Conservation (phyloP, 1,140 invertebrate species). For the Monochamus saltuarius region DNA sequence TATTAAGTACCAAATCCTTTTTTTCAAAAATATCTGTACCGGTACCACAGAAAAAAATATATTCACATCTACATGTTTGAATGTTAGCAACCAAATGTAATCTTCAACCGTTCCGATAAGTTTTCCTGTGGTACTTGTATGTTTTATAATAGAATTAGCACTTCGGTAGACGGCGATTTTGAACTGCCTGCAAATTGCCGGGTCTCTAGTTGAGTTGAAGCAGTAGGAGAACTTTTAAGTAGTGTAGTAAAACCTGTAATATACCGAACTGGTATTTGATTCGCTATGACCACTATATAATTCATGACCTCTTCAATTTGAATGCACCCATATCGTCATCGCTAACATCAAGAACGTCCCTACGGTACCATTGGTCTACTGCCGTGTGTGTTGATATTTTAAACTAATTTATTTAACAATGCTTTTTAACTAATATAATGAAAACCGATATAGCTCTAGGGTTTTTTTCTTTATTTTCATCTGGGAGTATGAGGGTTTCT, state of each 20-base stretch:
- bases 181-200: too few species aligned
- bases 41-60: too few species aligned
- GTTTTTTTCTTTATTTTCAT: conserved; percentile 19
- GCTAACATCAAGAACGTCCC: neutral
- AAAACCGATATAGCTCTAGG: conserved; percentile 29
- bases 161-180: too few species aligned
- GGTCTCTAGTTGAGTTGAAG: neutral
- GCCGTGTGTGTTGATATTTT: conserved; percentile 46
- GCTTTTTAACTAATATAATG: conserved; percentile 40
- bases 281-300: neutral
- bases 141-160: too few species aligned
- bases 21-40: too few species aligned
- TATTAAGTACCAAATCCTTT: conserved; percentile 15
- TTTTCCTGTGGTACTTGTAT: too few species aligned
- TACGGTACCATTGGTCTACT: conserved; percentile 28
- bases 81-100: too few species aligned
- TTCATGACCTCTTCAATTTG: neutral
- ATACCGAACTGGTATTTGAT: neutral
- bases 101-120: too few species aligned
- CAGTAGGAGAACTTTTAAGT: neutral
- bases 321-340: conserved; percentile 3
- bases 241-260: neutral
- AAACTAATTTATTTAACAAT: conserved; percentile 40
- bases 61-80: too few species aligned
- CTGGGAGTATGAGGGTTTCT: too few species aligned